Evolutionary conservation across 2,797 vertebrate species (phyloP), one percentile per base, ranked within the genome.

Genomic region (Premnoplex brunnescens): DNA sequence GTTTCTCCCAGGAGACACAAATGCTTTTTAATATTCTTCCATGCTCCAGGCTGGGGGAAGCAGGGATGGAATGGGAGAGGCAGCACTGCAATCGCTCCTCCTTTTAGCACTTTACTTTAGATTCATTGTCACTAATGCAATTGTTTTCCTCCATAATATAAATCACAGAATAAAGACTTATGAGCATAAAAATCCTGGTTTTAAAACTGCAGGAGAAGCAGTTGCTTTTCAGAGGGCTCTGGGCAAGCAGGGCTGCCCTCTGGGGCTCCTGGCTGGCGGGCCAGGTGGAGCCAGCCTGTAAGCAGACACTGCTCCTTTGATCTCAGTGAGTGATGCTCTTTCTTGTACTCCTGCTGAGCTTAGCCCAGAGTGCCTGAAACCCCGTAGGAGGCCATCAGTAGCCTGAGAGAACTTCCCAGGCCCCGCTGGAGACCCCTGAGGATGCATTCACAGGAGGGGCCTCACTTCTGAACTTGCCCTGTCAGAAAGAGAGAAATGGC

Each of bases 341-440:
- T 72, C 72, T 76, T 1, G 1, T 19, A 4, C 21, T 72, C 62
- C 83, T 52, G 54, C 83, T 90, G 80, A 77, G 76, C 34, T 41
- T 43, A 55, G 48, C 37, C 37, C 3, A 2, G 21, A 37, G 39
- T 56, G 26, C 34, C 81, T 7, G 1, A 87, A 75, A 27, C 60
- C 60, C 60, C 1, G 0, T 1, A 81, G 82, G 51, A 84, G 52
- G 60, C 66, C 80, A 73, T 37, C 79, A 79, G 71, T 34, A 26
- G 73, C 55, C 58, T 48, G 41, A 71, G 49, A 83, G 72, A 88
- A 68, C 43, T 94, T 94, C 92, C 89, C 75, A 95, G 78, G 62
- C 60, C 56, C 62, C 0, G 0, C 24, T 66, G 85, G 54, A 95
- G 60, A 83, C 79, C 80, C 71, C 74, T 49, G n/a, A 89, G 62